Percentiles rank a stretch among this genome's conserved stretches.
Evolutionary conservation across 2,888 invertebrate genomes (phyloP).

Genomic region (Ashinkailepas kermadecensis): DNA sequence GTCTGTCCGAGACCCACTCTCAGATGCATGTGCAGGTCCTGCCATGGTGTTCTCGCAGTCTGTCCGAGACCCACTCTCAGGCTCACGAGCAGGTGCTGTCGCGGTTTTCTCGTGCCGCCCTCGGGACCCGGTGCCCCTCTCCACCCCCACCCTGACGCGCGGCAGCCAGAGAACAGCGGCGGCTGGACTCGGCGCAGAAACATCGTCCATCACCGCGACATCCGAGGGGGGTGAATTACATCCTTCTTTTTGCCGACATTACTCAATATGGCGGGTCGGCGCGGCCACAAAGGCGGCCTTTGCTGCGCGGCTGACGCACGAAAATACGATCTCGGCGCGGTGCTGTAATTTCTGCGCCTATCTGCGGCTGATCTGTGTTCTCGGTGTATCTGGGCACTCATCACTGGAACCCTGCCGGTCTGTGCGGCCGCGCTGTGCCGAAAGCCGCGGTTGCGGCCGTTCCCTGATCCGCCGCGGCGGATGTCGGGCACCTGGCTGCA

Average conservation of each 20-base stretch:
- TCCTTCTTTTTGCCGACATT: conserved; percentile 10
- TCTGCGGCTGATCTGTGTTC: background rate
- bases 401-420: background rate
- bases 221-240: background rate
- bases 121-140: too few relatives aligned
- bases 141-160: too few relatives aligned
- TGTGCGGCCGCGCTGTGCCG: background rate
- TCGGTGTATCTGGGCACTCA: background rate
- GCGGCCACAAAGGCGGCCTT: background rate
- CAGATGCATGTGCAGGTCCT: too few relatives aligned
- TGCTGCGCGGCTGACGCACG: background rate
- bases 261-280: background rate
- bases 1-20: too few relatives aligned
- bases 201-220: background rate
- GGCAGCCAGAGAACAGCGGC: too few relatives aligned
- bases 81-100: too few relatives aligned
- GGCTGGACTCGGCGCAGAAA: too few relatives aligned
- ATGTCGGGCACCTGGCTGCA: background rate
- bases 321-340: background rate
- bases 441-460: background rate
- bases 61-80: too few relatives aligned
- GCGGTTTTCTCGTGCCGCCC: too few relatives aligned
- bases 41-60: too few relatives aligned
- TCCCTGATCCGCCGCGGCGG: background rate
- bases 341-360: conserved; percentile 7